phyloP scores from a whole-genome alignment of 2,888 invertebrate species.

The Crioceris asparagi region DNA sequence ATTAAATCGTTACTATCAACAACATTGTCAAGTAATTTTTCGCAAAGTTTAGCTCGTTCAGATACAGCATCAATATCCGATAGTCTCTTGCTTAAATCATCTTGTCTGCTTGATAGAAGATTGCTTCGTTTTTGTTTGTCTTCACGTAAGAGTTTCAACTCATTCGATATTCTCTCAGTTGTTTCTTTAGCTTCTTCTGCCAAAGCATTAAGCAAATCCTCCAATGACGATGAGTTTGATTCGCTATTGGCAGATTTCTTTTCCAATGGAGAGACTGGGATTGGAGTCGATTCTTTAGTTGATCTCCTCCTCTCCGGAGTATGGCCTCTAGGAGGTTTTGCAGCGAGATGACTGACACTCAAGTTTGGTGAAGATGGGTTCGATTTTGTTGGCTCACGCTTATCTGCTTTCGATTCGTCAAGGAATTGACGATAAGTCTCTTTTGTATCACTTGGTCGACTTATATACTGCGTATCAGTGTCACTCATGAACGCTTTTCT shows the following conservation, averaged over 20 bases:
- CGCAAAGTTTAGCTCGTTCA: constrained; percentile 41
- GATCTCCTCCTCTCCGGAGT: constrained; percentile 25
- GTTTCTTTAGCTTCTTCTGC: constrained; percentile 68
- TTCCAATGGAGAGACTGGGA: constrained; percentile 22
- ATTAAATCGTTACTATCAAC: constrained; percentile 30
- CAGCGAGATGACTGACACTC: constrained; percentile 22
- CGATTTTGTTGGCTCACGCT: constrained; percentile 29
- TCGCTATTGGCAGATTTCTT: constrained; percentile 14
- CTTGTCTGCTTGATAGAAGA: constrained; percentile 6
- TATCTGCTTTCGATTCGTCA: too few relatives aligned
- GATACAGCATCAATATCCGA: constrained; percentile 39
- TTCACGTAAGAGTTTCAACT: constrained; percentile 37
- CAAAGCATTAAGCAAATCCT: constrained; percentile 61
- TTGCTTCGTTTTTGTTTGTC: constrained; percentile 16
- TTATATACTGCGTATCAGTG: constrained; percentile 28
- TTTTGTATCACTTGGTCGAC: constrained; percentile 19
- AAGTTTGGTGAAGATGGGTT: constrained; percentile 16
- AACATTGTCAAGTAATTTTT: constrained; percentile 39
- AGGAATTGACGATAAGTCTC: too few relatives aligned
- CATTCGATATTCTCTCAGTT: constrained; percentile 53
- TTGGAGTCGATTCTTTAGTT: constrained; percentile 28
- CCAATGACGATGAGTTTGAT: constrained; percentile 38
- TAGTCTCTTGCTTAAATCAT: constrained; percentile 16
- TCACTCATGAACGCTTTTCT: constrained; percentile 36
- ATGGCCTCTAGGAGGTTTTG: constrained; percentile 30